Base-by-base conservation (phyloP, 2,888 invertebrate species). In the Hirtodrosophila alboralis region DNA sequence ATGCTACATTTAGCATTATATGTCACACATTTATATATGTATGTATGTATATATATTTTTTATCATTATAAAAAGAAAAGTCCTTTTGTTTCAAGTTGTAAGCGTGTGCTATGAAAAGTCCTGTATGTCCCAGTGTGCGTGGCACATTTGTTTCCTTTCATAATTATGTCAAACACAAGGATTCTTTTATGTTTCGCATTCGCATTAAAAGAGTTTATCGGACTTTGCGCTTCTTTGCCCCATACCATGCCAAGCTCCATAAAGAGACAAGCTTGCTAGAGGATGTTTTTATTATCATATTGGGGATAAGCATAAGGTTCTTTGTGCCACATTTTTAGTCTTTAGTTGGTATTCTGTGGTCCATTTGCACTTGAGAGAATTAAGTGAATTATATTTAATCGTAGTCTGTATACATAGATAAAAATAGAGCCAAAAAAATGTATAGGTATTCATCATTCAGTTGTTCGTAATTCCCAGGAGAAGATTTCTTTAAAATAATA, bases 151-250 rank as follows among this genome's bases (percentile, higher is more conserved):
- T 73, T 76, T 85, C 75, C 74, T 77, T 86, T 86, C 78, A 65
- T 85, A 85, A 84, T 81, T 84, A 84, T 87, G 87, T 86, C 86
- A 87, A 84, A 68, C 76, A 85, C 86, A 86, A 84, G 75, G 72
- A 80, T 80, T 81, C 72, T 66, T 71, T 73, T 84, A 79, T 85
- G 60, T 60, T 56, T 40, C 34, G 45, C 44, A 54, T n/a, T 44
- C 65, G 45, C 51, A 66, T 58, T 62, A 62, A 71, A 70, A 67
- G 80, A 73, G 66, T 76, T 78, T 80, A 78, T 78, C 78, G 56
- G 59, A 40, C 16, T 44, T 63, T 53, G 44, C 44, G 48, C 56
- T 49, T 38, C 68, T 73, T 64, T 59, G 26, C 38, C 23, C 26
- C 58, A 26, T 28, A 14, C 57, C 41, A 16, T 21, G 36, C 16